These are phyloP conservation scores for Seriola quinqueradiata DNA, from an alignment of 2,113 vertebrate genomes.

Conservation along the genomic window DNA sequence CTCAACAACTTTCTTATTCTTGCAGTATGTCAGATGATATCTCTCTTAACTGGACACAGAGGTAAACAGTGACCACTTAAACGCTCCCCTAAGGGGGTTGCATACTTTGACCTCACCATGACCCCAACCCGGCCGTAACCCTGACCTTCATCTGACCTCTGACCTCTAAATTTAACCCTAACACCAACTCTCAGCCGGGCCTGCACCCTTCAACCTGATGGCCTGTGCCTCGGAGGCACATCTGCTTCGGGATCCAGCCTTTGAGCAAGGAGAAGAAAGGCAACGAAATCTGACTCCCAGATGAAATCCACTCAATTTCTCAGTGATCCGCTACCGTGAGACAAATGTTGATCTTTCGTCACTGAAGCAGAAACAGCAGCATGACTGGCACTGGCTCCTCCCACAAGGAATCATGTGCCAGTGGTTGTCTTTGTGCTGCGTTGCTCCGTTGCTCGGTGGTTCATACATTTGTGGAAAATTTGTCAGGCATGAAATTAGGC, in stretches of 20 bases:
- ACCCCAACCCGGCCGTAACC: constrained; percentile 84
- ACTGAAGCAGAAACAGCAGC: constrained; percentile 46
- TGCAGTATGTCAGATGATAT: background rate
- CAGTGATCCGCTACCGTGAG: constrained; percentile 72
- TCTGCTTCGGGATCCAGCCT: constrained; percentile 73
- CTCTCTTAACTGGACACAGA: constrained; percentile 50
- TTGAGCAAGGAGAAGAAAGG: constrained; percentile 56
- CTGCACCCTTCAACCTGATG: constrained; percentile 73
- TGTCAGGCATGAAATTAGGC: constrained; percentile 36
- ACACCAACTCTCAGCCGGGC: constrained; percentile 73
- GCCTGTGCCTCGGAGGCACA: constrained; percentile 77
- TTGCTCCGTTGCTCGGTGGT: constrained; percentile 19
- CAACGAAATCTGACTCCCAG: constrained; percentile 66
- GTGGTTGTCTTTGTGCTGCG: background rate
- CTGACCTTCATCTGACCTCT: constrained; percentile 75
- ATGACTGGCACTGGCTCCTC: constrained; percentile 26
- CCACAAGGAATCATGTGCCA: constrained; percentile 34
- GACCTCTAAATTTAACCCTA: constrained; percentile 83
- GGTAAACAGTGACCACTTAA: constrained; percentile 72
- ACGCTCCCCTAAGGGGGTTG: constrained; percentile 65
- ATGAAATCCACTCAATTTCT: constrained; percentile 72
- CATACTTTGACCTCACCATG: constrained; percentile 68
- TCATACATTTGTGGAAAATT: constrained; percentile 20
- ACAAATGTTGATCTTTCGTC: constrained; percentile 73
- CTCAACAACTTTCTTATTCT: constrained; percentile 3